phyloP scores from a whole-genome alignment of 2,113 vertebrate species.

The Scomber scombrus region DNA sequence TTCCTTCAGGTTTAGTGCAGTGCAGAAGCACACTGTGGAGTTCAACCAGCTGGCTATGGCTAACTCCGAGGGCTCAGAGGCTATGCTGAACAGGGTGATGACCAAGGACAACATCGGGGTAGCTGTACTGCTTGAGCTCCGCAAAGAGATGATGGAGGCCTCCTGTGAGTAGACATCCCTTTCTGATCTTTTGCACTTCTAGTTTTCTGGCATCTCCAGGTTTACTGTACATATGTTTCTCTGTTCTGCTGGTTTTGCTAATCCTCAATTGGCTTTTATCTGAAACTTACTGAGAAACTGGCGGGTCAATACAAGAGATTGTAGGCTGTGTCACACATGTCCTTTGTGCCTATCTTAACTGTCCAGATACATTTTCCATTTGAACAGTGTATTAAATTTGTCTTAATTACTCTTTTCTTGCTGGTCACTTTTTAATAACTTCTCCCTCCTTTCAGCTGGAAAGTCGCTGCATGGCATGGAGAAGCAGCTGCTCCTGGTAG shows the following conservation, averaged over 20 bases:
- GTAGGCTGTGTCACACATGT: no score
- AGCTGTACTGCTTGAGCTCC: slow-evolving; percentile 93
- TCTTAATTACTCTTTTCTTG: not conserved
- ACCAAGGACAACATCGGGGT: slow-evolving; percentile 99
- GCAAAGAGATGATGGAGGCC: slow-evolving; percentile 94
- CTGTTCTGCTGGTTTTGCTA: not conserved
- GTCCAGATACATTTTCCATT: no score
- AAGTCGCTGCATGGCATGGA: slow-evolving; percentile 93
- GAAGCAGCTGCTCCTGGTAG: slow-evolving; percentile 95
- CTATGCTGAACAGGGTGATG: slow-evolving; percentile 99
- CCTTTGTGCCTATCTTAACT: not conserved
- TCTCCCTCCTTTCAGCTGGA: slow-evolving; percentile 83
- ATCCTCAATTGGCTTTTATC: not conserved
- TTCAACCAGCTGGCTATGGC: slow-evolving; percentile 99
- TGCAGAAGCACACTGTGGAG: slow-evolving; percentile 99
- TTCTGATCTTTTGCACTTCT: not conserved
- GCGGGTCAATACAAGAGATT: not conserved
- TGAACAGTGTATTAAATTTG: not conserved
- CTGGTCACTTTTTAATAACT: not conserved
- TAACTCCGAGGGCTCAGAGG: slow-evolving; percentile 97
- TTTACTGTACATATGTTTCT: not conserved
- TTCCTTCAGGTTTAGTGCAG: slow-evolving; percentile 91
- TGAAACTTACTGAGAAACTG: not conserved
- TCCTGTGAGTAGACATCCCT: slow-evolving; percentile 87
- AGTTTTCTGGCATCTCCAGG: not conserved